Evolutionary conservation across 1,140 invertebrate species (phyloP).

Genomic region (Samia ricini): DNA sequence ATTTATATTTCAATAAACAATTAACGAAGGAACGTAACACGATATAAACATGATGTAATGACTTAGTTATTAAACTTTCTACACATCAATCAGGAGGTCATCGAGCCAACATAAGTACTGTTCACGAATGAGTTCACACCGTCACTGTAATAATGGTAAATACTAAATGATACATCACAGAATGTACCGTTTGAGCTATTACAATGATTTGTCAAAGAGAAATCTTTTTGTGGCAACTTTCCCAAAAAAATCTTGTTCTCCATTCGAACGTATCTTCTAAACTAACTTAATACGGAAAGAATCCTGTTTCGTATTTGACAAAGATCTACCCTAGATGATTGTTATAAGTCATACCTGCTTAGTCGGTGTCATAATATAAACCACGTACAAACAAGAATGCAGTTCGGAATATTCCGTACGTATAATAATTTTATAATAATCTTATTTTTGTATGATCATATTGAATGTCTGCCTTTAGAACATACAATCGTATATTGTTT

Average conservation of each 20-base stretch:
- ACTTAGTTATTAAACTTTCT: conserved; percentile 56
- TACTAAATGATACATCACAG: conserved; percentile 28
- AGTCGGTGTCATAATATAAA: neutral
- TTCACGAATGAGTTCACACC: conserved; percentile 56
- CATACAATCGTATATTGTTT: too few species aligned
- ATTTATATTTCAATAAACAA: too few species aligned
- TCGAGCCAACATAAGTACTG: conserved; percentile 26
- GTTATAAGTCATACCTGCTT: neutral
- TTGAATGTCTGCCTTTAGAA: too few species aligned
- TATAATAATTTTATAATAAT: too few species aligned
- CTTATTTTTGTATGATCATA: too few species aligned
- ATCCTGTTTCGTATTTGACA: neutral
- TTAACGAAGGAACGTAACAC: neutral
- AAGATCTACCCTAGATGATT: neutral
- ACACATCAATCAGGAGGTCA: conserved; percentile 60
- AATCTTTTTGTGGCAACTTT: conserved; percentile 16
- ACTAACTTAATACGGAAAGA: too few species aligned
- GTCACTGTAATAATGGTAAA: conserved; percentile 41
- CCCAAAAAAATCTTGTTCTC: conserved; percentile 8
- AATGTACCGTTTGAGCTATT: conserved; percentile 28
- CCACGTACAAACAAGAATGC: neutral
- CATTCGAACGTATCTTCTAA: too few species aligned
- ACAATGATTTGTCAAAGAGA: conserved; percentile 27
- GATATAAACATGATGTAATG: neutral
- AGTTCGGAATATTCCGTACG: too few species aligned